These are phyloP conservation scores for Chiridota heheva DNA, from an alignment of 35 echinoderm and acorn worm genomes.

Conservation along the genomic window DNA sequence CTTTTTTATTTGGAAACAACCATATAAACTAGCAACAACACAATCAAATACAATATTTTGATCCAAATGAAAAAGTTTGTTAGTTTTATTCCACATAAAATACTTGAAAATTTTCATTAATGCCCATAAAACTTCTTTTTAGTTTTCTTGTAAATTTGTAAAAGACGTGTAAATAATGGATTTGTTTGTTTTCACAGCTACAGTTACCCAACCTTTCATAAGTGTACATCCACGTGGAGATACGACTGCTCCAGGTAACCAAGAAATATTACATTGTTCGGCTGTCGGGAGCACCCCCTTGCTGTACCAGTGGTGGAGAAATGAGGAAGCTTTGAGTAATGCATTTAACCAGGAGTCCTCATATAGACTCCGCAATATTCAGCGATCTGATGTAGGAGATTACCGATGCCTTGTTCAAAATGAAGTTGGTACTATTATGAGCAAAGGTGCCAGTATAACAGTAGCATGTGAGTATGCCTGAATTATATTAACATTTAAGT, in stretches of 20 bases:
- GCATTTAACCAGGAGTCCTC: not conserved
- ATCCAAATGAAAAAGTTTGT: no score
- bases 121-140: no score
- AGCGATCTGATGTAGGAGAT: constrained; percentile 33
- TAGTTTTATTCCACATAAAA: no score
- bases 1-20: no score
- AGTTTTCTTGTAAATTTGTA: no score
- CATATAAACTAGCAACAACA: no score
- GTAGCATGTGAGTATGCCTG: constrained; percentile 66
- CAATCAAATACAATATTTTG: no score
- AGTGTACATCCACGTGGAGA: constrained; percentile 42
- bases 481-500: not conserved
- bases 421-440: constrained; percentile 60
- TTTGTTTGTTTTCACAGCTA: not conserved
- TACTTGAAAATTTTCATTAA: no score
- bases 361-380: constrained; percentile 16
- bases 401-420: constrained; percentile 69
- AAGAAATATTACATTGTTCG: constrained; percentile 25
- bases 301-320: constrained; percentile 64
- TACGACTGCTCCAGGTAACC: constrained; percentile 28
- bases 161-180: no score
- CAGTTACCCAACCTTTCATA: constrained; percentile 42
- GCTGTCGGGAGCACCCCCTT: constrained; percentile 51
- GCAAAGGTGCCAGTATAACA: constrained; percentile 45
- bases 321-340: not conserved